phyloP scores from a whole-genome alignment of 2,113 vertebrate species.

The Ciconia maguari region DNA sequence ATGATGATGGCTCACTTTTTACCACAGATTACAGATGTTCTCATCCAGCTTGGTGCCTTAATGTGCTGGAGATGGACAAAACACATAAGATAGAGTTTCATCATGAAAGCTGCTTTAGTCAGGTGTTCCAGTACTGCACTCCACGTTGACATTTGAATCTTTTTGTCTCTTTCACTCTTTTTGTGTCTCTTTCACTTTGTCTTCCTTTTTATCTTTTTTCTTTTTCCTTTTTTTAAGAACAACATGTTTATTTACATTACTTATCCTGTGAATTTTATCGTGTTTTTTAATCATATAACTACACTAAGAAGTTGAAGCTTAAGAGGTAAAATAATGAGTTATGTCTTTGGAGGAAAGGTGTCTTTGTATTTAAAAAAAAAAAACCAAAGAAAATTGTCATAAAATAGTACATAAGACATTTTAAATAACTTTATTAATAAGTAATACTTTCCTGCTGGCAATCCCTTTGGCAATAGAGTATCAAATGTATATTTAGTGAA shows the following conservation, averaged over 20 bases:
- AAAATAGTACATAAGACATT: slow-evolving; percentile 36
- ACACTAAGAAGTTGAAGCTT: slow-evolving; percentile 27
- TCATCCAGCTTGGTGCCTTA: neutral
- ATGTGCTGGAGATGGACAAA: neutral
- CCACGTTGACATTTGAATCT: neutral
- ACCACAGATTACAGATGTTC: neutral
- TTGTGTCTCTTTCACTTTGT: neutral
- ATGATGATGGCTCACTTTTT: neutral
- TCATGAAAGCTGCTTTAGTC: neutral
- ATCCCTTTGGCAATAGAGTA: neutral
- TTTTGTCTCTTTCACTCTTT: neutral
- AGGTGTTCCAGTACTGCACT: neutral
- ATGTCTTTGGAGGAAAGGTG: slow-evolving; percentile 1
- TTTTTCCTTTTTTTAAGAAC: neutral
- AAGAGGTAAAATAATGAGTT: slow-evolving; percentile 42
- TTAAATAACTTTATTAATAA: slow-evolving; percentile 48
- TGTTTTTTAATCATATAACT: neutral
- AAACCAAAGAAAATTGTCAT: neutral
- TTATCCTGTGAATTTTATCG: slow-evolving; percentile 11
- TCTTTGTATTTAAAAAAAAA: neutral
- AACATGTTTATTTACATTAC: neutral
- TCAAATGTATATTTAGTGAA: neutral
- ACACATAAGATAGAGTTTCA: neutral
- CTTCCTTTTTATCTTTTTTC: neutral
- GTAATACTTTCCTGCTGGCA: neutral